phyloP scores from a whole-genome alignment of 2,888 invertebrate species.

The Octodonta nipae region DNA sequence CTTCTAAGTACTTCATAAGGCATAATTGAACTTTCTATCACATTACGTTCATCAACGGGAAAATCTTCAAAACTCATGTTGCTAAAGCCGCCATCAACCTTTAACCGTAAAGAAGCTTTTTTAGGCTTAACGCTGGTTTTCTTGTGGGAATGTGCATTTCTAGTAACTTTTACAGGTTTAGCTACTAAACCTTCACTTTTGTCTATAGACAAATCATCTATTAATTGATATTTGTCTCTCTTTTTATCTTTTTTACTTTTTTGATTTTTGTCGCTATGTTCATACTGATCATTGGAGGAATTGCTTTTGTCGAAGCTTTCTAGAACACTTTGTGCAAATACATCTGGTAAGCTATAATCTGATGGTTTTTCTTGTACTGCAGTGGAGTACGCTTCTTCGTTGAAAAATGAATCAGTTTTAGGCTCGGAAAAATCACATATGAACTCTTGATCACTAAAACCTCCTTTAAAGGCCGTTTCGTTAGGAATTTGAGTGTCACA shows the following conservation, averaged over 20 bases:
- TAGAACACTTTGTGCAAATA: too few relatives aligned
- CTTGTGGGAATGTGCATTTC: conserved; percentile 18
- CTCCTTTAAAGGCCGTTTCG: too few relatives aligned
- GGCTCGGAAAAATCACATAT: too few relatives aligned
- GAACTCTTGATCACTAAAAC: too few relatives aligned
- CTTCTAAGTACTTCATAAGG: conserved; percentile 53
- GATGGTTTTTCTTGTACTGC: too few relatives aligned
- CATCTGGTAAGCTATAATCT: not conserved
- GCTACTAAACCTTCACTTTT: conserved; percentile 19
- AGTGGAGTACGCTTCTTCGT: not conserved
- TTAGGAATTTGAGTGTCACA: not conserved
- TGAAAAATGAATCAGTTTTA: not conserved
- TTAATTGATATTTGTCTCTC: conserved; percentile 35
- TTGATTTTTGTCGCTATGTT: conserved; percentile 2
- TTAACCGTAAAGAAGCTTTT: conserved; percentile 21
- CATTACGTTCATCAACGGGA: conserved; percentile 47
- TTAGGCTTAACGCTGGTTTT: conserved; percentile 26
- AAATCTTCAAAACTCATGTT: conserved; percentile 67
- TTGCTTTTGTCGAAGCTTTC: too few relatives aligned
- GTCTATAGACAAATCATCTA: conserved; percentile 37
- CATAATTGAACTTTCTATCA: conserved; percentile 34
- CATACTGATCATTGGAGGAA: not conserved
- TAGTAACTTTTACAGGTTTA: conserved; percentile 27
- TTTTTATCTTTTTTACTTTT: conserved; percentile 28
- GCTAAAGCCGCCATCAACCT: conserved; percentile 48